phyloP scores from a whole-genome alignment of 2,797 vertebrate genomes.

The Dryobates pubescens region DNA sequence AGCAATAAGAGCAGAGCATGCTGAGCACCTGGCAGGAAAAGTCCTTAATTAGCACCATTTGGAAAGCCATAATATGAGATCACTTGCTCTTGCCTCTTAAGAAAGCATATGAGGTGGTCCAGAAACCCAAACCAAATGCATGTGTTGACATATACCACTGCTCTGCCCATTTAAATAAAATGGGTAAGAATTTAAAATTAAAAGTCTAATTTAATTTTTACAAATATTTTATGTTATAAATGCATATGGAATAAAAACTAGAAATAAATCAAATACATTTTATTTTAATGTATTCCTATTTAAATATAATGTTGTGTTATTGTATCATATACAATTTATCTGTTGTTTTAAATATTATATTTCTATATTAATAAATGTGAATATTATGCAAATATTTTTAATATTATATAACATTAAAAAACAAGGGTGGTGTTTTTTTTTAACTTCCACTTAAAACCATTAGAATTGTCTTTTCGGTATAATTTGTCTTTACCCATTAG shows the following conservation, averaged over 20 bases:
- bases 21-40: slow-evolving; percentile 57
- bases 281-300: too few species aligned
- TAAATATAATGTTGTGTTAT: too few species aligned
- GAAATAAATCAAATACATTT: too few species aligned
- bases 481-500: not conserved
- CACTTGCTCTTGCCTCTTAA: slow-evolving; percentile 55
- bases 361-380: too few species aligned
- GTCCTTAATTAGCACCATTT: slow-evolving; percentile 45
- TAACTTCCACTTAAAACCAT: not conserved
- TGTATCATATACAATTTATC: too few species aligned
- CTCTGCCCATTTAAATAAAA: slow-evolving; percentile 34
- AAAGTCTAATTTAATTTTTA: too few species aligned
- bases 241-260: too few species aligned
- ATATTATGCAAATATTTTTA: too few species aligned
- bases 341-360: too few species aligned
- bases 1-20: not conserved
- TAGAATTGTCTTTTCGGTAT: not conserved
- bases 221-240: too few species aligned
- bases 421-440: too few species aligned
- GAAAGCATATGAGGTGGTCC: slow-evolving; percentile 51
- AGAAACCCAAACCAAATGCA: slow-evolving; percentile 65
- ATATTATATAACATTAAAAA: too few species aligned
- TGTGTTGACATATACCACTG: slow-evolving; percentile 27
- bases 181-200: not conserved
- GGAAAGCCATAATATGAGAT: slow-evolving; percentile 56